Percentiles rank a stretch among this genome's conserved stretches.
These are phyloP conservation scores for Orycteropus afer DNA, from an alignment of 2,113 vertebrate genomes.

Conservation along the genomic window DNA sequence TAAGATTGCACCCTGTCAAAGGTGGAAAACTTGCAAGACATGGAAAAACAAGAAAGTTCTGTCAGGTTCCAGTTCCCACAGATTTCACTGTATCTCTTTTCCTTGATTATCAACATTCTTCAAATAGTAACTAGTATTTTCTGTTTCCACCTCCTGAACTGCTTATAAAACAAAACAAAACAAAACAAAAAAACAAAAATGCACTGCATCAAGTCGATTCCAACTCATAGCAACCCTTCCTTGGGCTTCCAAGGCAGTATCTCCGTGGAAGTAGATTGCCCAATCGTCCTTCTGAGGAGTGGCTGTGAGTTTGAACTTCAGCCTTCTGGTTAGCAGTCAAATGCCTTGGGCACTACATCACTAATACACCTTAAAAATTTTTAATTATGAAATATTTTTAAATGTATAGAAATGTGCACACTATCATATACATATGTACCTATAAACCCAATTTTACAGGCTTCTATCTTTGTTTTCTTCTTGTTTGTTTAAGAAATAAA, in stretches of 20 bases:
- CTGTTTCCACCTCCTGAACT: background rate
- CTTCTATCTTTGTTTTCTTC: background rate
- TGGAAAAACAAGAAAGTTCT: no score
- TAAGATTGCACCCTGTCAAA: background rate
- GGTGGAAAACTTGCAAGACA: background rate
- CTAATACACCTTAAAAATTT: background rate
- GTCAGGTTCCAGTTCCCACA: background rate
- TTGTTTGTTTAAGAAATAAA: constrained; percentile 29
- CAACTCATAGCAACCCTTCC: no score
- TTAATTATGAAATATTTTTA: constrained; percentile 35
- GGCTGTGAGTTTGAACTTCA: no score
- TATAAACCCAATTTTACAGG: background rate
- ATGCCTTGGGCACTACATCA: no score
- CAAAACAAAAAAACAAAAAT: no score
- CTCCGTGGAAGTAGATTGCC: no score
- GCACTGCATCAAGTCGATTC: no score
- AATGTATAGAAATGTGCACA: background rate
- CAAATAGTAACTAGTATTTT: background rate
- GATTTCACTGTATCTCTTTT: background rate
- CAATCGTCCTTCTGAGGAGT: no score
- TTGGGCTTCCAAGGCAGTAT: no score
- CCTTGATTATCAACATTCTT: background rate
- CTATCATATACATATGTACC: background rate
- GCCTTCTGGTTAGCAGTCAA: no score
- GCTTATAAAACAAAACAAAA: no score